A percentile compares a stretch with the other conserved stretches of the same genome.
Conservation (phyloP, 2,797 vertebrate genomes). For the Coilia nasus region DNA sequence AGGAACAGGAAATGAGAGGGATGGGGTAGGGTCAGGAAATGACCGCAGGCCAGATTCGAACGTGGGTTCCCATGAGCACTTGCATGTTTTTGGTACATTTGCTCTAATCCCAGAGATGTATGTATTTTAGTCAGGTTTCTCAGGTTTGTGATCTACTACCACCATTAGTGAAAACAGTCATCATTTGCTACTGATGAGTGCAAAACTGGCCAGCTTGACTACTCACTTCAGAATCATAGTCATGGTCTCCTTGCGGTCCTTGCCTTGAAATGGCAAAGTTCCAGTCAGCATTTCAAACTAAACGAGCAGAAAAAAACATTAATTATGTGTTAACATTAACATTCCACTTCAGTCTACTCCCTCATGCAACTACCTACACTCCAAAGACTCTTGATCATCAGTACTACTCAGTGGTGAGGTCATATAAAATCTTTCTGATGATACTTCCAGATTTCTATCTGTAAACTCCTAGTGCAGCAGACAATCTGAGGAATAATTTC, state of each 20-base stretch:
- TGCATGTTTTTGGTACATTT: too few species aligned
- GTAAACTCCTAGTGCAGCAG: neutral
- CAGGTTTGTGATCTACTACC: too few species aligned
- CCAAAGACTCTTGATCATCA: neutral
- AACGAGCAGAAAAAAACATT: constrained; percentile 33
- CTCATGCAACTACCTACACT: neutral
- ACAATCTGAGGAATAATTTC: neutral
- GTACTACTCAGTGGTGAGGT: neutral
- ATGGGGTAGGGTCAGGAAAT: too few species aligned
- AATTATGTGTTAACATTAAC: too few species aligned
- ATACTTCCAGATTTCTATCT: neutral
- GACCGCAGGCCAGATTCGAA: too few species aligned
- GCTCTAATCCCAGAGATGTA: too few species aligned
- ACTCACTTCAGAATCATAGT: constrained; percentile 99
- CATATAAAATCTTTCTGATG: neutral
- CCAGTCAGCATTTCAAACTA: constrained; percentile 99
- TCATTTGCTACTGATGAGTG: neutral
- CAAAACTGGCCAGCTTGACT: constrained; percentile 34
- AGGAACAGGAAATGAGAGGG: too few species aligned
- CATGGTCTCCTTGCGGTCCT: constrained; percentile 99
- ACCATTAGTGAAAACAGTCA: neutral
- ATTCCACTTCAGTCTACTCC: neutral
- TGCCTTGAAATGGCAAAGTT: constrained; percentile 97
- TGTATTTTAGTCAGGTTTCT: too few species aligned
- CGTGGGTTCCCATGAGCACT: too few species aligned